Conservation (phyloP, 2,888 invertebrate species). For the Byasa hedistus region DNA sequence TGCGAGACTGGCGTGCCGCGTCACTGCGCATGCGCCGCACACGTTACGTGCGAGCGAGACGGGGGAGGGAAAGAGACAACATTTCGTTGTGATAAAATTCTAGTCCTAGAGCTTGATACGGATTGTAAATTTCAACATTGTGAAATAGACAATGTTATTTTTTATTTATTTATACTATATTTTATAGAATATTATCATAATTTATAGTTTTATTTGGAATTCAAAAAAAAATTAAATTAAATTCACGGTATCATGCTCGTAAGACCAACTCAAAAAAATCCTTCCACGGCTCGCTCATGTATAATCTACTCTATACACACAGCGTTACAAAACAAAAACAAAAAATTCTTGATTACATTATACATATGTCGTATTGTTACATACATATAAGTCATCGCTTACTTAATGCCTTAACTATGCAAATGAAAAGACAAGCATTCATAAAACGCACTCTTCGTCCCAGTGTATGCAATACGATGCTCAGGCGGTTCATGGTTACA, state of each 20-base stretch:
- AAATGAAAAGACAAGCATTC: constrained; percentile 52
- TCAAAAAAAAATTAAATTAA: too few relatives aligned
- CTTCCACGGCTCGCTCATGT: constrained; percentile 29
- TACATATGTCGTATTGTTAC: constrained; percentile 23
- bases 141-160: too few relatives aligned
- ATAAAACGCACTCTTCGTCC: constrained; percentile 55
- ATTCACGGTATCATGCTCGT: constrained; percentile 12
- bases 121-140: too few relatives aligned
- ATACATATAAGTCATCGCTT: constrained; percentile 19
- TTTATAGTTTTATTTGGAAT: too few relatives aligned
- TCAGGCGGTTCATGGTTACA: constrained; percentile 45
- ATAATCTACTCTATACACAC: constrained; percentile 36
- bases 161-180: too few relatives aligned
- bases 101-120: too few relatives aligned
- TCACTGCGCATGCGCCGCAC: constrained; percentile 71
- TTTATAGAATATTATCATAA: too few relatives aligned
- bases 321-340: constrained; percentile 37
- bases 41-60: constrained; percentile 38
- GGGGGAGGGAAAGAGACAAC: constrained; percentile 4
- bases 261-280: constrained; percentile 13
- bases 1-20: constrained; percentile 71
- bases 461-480: constrained; percentile 49
- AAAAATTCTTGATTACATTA: constrained; percentile 21
- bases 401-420: constrained; percentile 37
- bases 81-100: too few relatives aligned